A percentile compares a stretch with the other conserved stretches of the same genome.
phyloP scores from a whole-genome alignment of 2,888 invertebrate species.

The Drosophila paramelanica region DNA sequence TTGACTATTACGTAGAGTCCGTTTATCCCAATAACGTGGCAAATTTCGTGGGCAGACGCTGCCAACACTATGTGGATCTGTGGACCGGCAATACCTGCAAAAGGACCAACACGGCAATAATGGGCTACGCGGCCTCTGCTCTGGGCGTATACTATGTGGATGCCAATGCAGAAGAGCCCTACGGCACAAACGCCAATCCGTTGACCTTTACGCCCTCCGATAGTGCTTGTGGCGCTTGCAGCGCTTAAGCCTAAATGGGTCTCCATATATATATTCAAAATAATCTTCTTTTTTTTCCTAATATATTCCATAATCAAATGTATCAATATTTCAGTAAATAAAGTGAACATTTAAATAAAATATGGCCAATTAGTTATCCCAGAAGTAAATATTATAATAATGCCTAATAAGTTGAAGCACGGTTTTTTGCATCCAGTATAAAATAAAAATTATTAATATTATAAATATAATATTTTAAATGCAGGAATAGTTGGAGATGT shows the following conservation, averaged over 20 bases:
- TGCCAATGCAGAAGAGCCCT: conserved; percentile 3
- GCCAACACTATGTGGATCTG: conserved; percentile 6
- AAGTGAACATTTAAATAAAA: background rate
- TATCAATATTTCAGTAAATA: conserved; percentile 1
- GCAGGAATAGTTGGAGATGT: too few species aligned
- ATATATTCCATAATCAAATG: conserved; percentile 1
- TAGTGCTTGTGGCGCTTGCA: conserved; percentile 3
- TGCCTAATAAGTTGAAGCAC: too few species aligned
- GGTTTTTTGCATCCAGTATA: too few species aligned
- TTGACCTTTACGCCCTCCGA: conserved; percentile 4
- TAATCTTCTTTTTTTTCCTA: too few species aligned
- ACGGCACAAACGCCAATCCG: conserved; percentile 7
- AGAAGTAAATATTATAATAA: background rate
- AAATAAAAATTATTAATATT: too few species aligned
- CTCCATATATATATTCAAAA: background rate
- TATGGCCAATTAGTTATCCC: background rate
- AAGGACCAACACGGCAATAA: background rate
- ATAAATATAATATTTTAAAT: too few species aligned
- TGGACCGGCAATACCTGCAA: conserved; percentile 9
- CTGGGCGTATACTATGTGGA: conserved; percentile 14
- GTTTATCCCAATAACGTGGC: conserved; percentile 5
- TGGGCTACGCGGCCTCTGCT: conserved; percentile 8
- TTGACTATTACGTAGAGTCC: conserved; percentile 12
- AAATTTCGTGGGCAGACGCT: conserved; percentile 10
- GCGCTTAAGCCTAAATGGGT: background rate